Conservation (phyloP, 2,797 vertebrate genomes). For the Octomys mimax region DNA sequence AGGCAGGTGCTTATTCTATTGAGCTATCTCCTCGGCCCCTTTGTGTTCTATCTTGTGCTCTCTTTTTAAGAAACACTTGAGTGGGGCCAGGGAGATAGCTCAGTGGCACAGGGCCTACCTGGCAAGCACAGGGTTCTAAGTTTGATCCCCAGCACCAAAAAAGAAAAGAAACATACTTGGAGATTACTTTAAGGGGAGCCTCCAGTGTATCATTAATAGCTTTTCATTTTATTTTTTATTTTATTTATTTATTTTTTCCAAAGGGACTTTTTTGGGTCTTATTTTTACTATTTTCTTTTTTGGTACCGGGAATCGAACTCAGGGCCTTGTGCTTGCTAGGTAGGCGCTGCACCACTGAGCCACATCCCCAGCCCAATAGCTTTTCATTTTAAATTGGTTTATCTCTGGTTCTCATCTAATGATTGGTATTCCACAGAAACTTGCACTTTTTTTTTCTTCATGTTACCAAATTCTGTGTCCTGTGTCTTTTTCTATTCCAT, state of each 20-base stretch:
- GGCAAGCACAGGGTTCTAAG: too few species aligned
- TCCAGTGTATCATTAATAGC: conserved; percentile 89
- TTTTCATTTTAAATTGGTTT: conserved; percentile 95
- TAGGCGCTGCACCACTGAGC: too few species aligned
- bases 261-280: too few species aligned
- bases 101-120: too few species aligned
- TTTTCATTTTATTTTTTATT: conserved; percentile 90
- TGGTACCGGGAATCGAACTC: too few species aligned
- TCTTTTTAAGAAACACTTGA: conserved; percentile 78
- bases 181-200: conserved; percentile 83
- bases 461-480: conserved; percentile 94
- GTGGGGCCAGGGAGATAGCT: too few species aligned
- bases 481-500: conserved; percentile 94
- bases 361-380: conserved; percentile 78
- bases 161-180: conserved; percentile 80
- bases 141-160: too few species aligned
- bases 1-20: too few species aligned
- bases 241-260: too few species aligned
- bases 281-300: too few species aligned
- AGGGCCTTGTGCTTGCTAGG: too few species aligned
- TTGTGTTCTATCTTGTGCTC: conserved; percentile 78
- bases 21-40: too few species aligned
- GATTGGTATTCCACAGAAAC: conserved; percentile 89
- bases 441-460: conserved; percentile 95
- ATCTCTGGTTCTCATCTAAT: conserved; percentile 87